phyloP scores from a whole-genome alignment of 2,113 vertebrate species.

The Verasper variegatus region DNA sequence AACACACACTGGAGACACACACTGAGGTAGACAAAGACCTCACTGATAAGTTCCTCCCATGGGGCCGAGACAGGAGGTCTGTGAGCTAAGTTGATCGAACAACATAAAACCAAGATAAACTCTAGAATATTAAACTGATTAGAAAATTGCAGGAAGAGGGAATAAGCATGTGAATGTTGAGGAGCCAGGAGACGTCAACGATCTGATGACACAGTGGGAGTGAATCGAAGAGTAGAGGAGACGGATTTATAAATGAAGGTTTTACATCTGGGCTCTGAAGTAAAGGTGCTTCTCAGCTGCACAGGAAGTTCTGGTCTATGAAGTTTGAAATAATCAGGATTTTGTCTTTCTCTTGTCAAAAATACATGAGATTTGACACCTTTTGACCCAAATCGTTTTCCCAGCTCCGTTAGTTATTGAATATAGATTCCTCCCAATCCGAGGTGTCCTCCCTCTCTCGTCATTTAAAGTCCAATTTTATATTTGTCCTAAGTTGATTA shows the following conservation, averaged over 20 bases:
- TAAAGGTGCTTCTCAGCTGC: no score
- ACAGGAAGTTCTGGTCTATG: no score
- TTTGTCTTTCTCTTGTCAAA: no score
- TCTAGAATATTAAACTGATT: slow-evolving; percentile 28
- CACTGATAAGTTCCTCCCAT: slow-evolving; percentile 18
- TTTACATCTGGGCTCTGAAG: no score
- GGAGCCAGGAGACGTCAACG: neutral
- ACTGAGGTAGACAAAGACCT: neutral
- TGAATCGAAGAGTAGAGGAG: neutral
- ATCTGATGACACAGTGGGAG: slow-evolving; percentile 9
- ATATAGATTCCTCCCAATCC: no score
- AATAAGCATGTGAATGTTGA: neutral
- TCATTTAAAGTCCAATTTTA: no score
- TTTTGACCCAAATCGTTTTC: no score
- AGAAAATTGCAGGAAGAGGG: slow-evolving; percentile 10
- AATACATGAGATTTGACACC: no score
- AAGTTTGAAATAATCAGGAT: no score
- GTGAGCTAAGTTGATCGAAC: neutral
- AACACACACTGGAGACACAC: neutral
- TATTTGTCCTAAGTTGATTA: slow-evolving; percentile 34
- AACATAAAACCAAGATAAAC: slow-evolving; percentile 10
- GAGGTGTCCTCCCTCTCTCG: no score
- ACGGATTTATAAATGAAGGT: neutral
- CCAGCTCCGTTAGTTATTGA: no score
- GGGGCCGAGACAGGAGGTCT: neutral